These are phyloP conservation scores for Drosophila prosaltans DNA, from an alignment of 1,140 invertebrate species.

Conservation along the genomic window DNA sequence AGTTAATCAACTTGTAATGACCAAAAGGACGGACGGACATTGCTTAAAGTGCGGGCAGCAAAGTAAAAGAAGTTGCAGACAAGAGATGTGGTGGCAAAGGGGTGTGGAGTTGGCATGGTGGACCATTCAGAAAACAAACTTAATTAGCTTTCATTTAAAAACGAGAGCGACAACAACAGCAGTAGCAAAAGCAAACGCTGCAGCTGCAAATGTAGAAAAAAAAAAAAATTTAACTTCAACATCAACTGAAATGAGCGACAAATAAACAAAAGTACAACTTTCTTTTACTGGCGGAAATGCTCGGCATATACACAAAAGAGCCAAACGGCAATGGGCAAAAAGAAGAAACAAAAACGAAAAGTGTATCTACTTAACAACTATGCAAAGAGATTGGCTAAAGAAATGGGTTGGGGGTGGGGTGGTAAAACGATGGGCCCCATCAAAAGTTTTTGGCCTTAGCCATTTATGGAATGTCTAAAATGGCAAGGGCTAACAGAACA, in stretches of 20 bases:
- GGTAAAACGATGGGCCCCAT: background rate
- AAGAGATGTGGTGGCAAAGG: constrained; percentile 7
- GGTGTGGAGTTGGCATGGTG: background rate
- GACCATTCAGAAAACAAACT: constrained; percentile 46
- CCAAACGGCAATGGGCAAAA: constrained; percentile 39
- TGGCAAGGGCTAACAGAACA: constrained; percentile 18
- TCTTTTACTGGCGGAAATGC: constrained; percentile 69
- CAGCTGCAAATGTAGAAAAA: constrained; percentile 30
- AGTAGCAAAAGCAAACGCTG: constrained; percentile 6
- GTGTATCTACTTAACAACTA: constrained; percentile 6
- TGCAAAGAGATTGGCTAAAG: background rate
- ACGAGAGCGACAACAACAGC: constrained; percentile 41
- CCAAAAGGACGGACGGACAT: constrained; percentile 51
- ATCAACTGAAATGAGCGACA: constrained; percentile 72
- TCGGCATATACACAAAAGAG: constrained; percentile 66
- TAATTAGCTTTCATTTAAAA: constrained; percentile 82
- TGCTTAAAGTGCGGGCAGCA: constrained; percentile 34
- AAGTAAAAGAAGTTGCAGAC: constrained; percentile 1
- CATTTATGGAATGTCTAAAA: constrained; percentile 72
- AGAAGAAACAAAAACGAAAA: constrained; percentile 16
- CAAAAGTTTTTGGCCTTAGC: constrained; percentile 65
- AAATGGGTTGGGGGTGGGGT: constrained; percentile 15
- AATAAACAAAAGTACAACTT: constrained; percentile 80
- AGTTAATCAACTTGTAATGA: constrained; percentile 81
- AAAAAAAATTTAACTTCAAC: constrained; percentile 23